Evolutionary conservation across 92 coral and sea anemone species (phyloP).

Genomic region (Siderastrea radians): DNA sequence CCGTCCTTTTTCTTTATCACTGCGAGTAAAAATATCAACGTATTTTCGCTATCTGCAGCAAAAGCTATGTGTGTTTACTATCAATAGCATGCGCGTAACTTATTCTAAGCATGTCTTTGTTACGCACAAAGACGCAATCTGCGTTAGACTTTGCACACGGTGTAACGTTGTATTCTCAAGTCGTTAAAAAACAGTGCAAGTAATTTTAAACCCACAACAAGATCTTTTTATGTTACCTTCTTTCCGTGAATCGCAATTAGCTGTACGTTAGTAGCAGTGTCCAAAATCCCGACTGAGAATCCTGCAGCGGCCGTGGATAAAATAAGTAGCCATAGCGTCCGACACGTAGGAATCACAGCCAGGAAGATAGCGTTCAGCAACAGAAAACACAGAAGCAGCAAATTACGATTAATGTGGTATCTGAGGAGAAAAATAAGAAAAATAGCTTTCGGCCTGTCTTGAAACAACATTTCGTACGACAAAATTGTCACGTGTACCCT

Average conservation of each 20-base stretch:
- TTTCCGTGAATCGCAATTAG: constrained; percentile 87
- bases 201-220: too few relatives aligned
- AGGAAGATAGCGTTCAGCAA: constrained; percentile 81
- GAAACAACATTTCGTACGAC: not conserved
- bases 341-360: constrained; percentile 84
- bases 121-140: too few relatives aligned
- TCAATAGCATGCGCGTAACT: too few relatives aligned
- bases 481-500: not conserved
- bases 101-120: too few relatives aligned
- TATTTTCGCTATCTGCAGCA: too few relatives aligned
- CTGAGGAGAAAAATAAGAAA: constrained; percentile 45
- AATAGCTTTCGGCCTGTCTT: too few relatives aligned
- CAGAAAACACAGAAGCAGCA: constrained; percentile 79
- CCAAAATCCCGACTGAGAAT: constrained; percentile 90
- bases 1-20: too few relatives aligned
- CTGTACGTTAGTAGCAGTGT: constrained; percentile 94
- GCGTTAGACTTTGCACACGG: too few relatives aligned
- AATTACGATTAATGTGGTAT: constrained; percentile 83
- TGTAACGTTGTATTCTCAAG: too few relatives aligned
- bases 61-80: too few relatives aligned
- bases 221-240: constrained; percentile 51
- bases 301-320: constrained; percentile 93
- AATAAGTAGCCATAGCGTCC: constrained; percentile 88
- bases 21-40: too few relatives aligned
- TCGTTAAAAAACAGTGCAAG: too few relatives aligned